Conservation (phyloP, 2,888 invertebrate species). For the Phorcus lineatus region DNA sequence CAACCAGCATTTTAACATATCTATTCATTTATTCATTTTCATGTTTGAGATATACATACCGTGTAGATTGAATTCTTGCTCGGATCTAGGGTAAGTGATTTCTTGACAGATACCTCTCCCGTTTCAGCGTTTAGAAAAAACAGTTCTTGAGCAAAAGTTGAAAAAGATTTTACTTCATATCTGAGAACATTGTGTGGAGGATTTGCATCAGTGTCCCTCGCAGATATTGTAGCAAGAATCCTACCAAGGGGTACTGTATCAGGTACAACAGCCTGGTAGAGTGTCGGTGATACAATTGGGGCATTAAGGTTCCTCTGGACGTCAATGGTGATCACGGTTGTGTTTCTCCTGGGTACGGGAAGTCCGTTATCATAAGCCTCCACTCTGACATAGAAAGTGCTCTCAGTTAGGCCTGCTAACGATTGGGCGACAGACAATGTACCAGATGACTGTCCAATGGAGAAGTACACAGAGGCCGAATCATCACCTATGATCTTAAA, state of each 20-base stretch:
- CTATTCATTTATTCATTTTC: no score
- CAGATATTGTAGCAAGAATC: conserved; percentile 41
- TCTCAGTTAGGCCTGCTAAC: conserved; percentile 36
- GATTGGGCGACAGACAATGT: conserved; percentile 40
- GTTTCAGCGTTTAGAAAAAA: conserved; percentile 58
- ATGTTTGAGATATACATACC: not conserved
- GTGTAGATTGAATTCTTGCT: conserved; percentile 24
- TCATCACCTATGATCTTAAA: conserved; percentile 66
- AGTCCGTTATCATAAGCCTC: conserved; percentile 59
- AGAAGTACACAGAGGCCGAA: conserved; percentile 65
- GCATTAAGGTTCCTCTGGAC: conserved; percentile 59
- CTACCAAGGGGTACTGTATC: conserved; percentile 49
- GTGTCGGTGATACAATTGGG: conserved; percentile 56
- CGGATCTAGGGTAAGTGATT: conserved; percentile 54
- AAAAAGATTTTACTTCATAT: conserved; percentile 28
- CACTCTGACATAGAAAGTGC: conserved; percentile 47
- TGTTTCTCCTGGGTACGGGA: conserved; percentile 49
- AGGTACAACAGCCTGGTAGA: conserved; percentile 51
- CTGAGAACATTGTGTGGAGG: conserved; percentile 36
- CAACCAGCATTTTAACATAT: no score
- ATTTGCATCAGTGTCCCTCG: conserved; percentile 52
- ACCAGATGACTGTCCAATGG: conserved; percentile 53
- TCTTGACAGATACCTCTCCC: conserved; percentile 58
- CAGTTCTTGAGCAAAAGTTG: conserved; percentile 43
- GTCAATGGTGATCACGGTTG: conserved; percentile 57